A percentile compares a stretch with the other conserved stretches of the same genome.
phyloP scores from a whole-genome alignment of 2,797 vertebrate genomes.

The Spinibarbus caldwelli region DNA sequence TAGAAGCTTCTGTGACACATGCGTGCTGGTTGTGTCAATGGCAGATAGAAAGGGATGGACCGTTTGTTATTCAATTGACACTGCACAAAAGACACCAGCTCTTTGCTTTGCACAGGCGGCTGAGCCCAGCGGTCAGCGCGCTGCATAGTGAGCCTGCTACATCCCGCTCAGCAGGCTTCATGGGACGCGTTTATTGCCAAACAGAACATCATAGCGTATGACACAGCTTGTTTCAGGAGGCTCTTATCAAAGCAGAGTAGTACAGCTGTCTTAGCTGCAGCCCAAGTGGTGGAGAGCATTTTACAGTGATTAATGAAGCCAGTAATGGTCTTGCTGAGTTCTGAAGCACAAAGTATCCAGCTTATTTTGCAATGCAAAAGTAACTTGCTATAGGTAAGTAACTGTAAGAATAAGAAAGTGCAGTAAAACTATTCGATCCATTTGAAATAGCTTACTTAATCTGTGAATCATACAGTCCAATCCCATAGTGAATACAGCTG shows the following conservation, averaged over 20 bases:
- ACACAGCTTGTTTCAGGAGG: slow-evolving; percentile 59
- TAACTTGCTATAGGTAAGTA: background rate
- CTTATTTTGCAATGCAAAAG: background rate
- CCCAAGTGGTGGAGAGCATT: slow-evolving; percentile 11
- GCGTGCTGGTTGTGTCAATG: slow-evolving; percentile 4
- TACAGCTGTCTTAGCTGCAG: slow-evolving; percentile 2
- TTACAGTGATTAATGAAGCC: slow-evolving; percentile 18
- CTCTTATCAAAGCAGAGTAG: slow-evolving; percentile 57
- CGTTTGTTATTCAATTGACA: slow-evolving; percentile 42
- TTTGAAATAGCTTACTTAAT: background rate
- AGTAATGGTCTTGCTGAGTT: background rate
- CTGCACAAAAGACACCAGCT: slow-evolving; percentile 7
- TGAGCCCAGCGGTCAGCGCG: background rate
- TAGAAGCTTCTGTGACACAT: slow-evolving; percentile 61
- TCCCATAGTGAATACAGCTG: background rate
- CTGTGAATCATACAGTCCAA: background rate
- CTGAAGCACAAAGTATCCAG: background rate
- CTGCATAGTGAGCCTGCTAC: slow-evolving; percentile 40
- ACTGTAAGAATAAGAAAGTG: background rate
- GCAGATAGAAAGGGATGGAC: slow-evolving; percentile 15
- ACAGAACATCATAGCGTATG: slow-evolving; percentile 59
- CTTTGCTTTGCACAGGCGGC: slow-evolving; percentile 17
- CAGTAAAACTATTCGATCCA: background rate
- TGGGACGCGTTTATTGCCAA: slow-evolving; percentile 55
- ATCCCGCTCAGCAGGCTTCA: slow-evolving; percentile 51